These are phyloP conservation scores for Nothura maculosa DNA, from an alignment of 2,797 vertebrate species.

Conservation along the genomic window DNA sequence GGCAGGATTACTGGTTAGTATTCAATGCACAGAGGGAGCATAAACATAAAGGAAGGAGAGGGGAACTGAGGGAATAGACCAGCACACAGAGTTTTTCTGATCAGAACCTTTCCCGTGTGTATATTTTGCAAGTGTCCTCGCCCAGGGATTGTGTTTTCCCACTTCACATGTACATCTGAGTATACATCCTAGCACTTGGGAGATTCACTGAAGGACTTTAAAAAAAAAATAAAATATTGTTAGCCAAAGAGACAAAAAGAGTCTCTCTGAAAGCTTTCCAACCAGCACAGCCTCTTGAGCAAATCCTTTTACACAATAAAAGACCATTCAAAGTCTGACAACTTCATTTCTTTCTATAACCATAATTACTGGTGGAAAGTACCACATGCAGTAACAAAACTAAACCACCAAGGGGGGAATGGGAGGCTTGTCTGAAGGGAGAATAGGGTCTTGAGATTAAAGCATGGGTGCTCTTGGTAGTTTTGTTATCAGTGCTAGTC, in stretches of 20 bases:
- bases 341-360: neutral
- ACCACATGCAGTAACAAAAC: neutral
- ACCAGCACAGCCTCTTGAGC: neutral
- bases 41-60: neutral
- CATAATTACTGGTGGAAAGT: neutral
- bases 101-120: neutral
- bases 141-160: neutral
- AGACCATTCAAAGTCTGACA: neutral
- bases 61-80: neutral
- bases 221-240: neutral
- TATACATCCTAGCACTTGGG: neutral
- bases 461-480: neutral
- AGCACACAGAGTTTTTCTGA: neutral
- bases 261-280: neutral
- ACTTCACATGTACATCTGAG: neutral
- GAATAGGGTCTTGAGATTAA: neutral
- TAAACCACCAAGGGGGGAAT: neutral
- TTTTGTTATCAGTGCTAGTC: neutral
- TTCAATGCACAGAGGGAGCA: neutral
- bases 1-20: neutral
- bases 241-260: slow-evolving; percentile 1
- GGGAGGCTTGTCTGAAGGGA: neutral
- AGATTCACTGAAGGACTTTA: neutral
- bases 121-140: fast-evolving
- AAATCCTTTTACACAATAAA: neutral